Conservation (phyloP, 2,113 vertebrate genomes). For the Pandion haliaetus region DNA sequence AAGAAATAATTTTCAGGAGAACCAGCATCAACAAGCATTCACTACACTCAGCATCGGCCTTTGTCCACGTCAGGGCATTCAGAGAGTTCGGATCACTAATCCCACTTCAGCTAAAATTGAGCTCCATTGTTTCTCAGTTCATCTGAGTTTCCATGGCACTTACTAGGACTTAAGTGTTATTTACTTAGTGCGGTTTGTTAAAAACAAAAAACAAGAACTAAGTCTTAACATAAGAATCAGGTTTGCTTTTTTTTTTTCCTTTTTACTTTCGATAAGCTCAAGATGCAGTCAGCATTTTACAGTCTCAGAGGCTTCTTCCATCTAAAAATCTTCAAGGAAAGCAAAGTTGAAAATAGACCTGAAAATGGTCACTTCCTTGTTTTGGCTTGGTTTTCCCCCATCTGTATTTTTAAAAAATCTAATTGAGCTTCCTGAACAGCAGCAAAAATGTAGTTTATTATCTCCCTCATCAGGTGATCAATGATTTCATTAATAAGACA, state of each 20-base stretch:
- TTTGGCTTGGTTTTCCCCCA: neutral
- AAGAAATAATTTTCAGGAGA: neutral
- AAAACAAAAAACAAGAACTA: neutral
- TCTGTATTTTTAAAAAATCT: conserved; percentile 66
- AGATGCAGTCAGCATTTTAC: neutral
- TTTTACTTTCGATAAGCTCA: neutral
- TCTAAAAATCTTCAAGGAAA: neutral
- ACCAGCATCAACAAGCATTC: neutral
- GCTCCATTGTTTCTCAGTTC: conserved; percentile 47
- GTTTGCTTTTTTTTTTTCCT: neutral
- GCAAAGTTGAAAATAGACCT: conserved; percentile 54
- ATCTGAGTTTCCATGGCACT: conserved; percentile 42
- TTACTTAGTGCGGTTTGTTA: conserved; percentile 26
- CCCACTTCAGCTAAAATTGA: conserved; percentile 52
- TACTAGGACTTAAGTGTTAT: conserved; percentile 39
- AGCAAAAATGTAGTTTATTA: conserved; percentile 88
- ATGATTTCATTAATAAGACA: conserved; percentile 99
- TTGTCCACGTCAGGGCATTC: neutral
- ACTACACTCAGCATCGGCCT: neutral
- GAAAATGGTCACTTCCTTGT: neutral
- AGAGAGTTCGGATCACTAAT: conserved; percentile 11
- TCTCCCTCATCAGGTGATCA: conserved; percentile 98
- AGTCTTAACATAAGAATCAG: neutral
- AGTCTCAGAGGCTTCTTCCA: neutral
- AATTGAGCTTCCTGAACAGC: conserved; percentile 72